Base-by-base conservation (phyloP, 2,888 invertebrate genomes). In the Brenthis hecate region DNA sequence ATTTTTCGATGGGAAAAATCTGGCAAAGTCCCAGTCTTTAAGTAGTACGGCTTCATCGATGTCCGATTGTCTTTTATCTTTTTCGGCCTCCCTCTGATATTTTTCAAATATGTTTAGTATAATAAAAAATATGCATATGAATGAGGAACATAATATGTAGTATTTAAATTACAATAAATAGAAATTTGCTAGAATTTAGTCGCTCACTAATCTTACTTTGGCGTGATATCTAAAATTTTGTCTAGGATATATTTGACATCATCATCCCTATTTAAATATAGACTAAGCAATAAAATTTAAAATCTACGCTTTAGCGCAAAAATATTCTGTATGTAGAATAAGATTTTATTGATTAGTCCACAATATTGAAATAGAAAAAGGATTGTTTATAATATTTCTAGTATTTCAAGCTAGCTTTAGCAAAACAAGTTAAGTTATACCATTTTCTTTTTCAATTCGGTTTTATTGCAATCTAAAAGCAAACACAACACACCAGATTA, bases 1-100 rank as follows among this genome's bases (percentile, higher is more conserved):
- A 75, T 79, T 87, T 80, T 89, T 93, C 71, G 91, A 88, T 14
- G 95, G 96, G 88, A 97, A 97, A 93, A 97, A 97, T 84, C 96
- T 95, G 76, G 96, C 96, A 88, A 97, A 96, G 91, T 97, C 96
- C 97, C 97, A 97, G 82, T 97, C 97, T 88, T 96, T 96, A 78
- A 97, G 93, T 74, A 97, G 94, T 66, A 95, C 95, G 73, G 96
- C 96, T 85, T 97, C 97, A 83, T 96, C 96, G 80, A 95, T 93
- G 81, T 95, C 95, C 66, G 94, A 94, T 79, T 87, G 86, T 80
- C 83, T 84, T 81, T 88, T 90, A 83, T 87, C 84, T 72, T 73
- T 85, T 79, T 88, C 91, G 80, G 81, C 86, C 79, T 89, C 91
- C 85, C 84, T 89, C 91, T 91, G 88, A 79, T 82, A 86, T 85